phyloP scores from a whole-genome alignment of 1,140 invertebrate species.

The Drusus annulatus region DNA sequence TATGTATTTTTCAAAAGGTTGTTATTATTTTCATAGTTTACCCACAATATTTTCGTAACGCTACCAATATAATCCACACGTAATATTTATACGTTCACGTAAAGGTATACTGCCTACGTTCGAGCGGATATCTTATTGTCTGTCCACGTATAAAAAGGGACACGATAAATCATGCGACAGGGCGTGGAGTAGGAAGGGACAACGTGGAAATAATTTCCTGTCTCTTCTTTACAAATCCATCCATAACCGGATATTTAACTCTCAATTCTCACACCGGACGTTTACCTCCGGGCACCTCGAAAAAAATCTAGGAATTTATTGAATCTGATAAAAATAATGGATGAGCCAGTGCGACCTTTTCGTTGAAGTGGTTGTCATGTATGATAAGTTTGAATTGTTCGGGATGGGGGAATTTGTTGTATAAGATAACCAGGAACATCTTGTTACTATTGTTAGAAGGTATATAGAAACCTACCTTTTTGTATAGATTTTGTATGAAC shows the following conservation, averaged over 20 bases:
- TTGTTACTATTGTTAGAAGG: neutral
- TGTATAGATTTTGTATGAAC: too few species aligned
- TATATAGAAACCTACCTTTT: neutral
- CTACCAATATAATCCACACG: too few species aligned
- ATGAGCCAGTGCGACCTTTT: neutral
- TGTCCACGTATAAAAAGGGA: constrained; percentile 20
- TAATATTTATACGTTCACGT: too few species aligned
- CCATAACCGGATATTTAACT: constrained; percentile 17
- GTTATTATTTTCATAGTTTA: too few species aligned
- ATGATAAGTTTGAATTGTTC: neutral
- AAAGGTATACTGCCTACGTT: neutral
- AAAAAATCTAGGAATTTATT: neutral
- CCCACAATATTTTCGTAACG: too few species aligned
- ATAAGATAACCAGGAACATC: constrained; percentile 12
- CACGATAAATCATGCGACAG: constrained; percentile 16
- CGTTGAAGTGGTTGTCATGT: neutral
- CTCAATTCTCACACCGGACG: neutral
- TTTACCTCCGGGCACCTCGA: neutral
- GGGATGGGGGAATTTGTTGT: neutral
- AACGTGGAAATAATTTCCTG: constrained; percentile 33
- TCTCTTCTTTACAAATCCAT: constrained; percentile 30
- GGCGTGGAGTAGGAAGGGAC: neutral
- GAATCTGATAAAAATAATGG: too few species aligned
- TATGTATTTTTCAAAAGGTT: too few species aligned
- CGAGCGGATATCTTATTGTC: constrained; percentile 22